Conservation (phyloP, 2,888 invertebrate species). For the Periphyllus acericola region DNA sequence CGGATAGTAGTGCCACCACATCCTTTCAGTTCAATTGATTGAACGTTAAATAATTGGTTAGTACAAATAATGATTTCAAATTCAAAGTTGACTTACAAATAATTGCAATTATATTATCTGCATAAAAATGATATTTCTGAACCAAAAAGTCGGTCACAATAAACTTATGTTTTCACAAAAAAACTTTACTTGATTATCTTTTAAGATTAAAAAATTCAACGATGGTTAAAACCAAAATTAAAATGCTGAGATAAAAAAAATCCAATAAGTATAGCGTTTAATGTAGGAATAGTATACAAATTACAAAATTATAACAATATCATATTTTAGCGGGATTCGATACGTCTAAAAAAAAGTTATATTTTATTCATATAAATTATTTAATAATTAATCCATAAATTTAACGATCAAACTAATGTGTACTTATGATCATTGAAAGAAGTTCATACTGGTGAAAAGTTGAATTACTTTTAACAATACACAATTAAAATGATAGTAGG, state of each 20-base stretch:
- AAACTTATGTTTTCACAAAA: background rate
- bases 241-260: background rate
- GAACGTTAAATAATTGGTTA: background rate
- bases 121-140: background rate
- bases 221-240: background rate
- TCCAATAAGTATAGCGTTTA: background rate
- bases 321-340: background rate
- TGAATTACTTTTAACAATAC: background rate
- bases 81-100: background rate
- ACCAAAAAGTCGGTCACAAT: background rate
- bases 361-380: background rate
- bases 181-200: background rate
- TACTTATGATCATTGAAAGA: background rate
- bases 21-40: background rate
- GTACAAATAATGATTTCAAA: background rate
- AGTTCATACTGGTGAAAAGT: background rate
- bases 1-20: too few relatives aligned
- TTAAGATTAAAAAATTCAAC: background rate
- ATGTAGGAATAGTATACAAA: background rate
- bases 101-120: background rate
- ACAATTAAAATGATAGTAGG: background rate
- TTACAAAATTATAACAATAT: background rate
- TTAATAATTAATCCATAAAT: background rate
- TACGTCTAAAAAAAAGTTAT: background rate
- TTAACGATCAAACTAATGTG: background rate